Percentiles rank a stretch among this genome's conserved stretches.
These are phyloP conservation scores for Metellina segmentata DNA, from an alignment of 2,888 invertebrate genomes.

Conservation along the genomic window DNA sequence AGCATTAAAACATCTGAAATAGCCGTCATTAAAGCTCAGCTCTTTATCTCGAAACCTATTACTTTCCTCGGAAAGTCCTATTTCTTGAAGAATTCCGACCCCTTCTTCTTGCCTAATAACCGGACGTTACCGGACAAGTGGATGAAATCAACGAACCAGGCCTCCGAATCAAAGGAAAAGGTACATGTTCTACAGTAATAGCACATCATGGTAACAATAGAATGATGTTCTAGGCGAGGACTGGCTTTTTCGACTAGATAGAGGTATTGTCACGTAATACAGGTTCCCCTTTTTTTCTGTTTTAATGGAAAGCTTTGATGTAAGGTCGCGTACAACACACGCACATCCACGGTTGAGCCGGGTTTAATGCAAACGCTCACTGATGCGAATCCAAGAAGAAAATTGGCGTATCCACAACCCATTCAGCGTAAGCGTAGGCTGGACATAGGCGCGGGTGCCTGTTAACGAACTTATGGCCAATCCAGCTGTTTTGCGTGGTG, in stretches of 20 bases:
- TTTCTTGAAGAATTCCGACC: neutral
- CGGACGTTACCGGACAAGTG: slow-evolving; percentile 61
- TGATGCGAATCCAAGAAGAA: slow-evolving; percentile 55
- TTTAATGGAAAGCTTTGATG: slow-evolving; percentile 25
- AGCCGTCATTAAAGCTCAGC: slow-evolving; percentile 53
- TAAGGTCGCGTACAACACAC: slow-evolving; percentile 53
- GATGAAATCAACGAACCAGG: slow-evolving; percentile 67
- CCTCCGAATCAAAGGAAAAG: slow-evolving; percentile 64
- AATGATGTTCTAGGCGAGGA: slow-evolving; percentile 25
- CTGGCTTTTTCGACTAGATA: slow-evolving; percentile 33
- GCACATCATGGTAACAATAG: slow-evolving; percentile 22
- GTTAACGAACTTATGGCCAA: slow-evolving; percentile 5
- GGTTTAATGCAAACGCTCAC: slow-evolving; percentile 46
- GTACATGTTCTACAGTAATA: slow-evolving; percentile 44
- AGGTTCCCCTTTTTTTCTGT: slow-evolving; percentile 8
- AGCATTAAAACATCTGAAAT: slow-evolving; percentile 24
- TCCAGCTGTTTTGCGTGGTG: neutral
- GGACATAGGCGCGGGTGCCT: neutral
- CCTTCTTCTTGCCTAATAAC: slow-evolving; percentile 54
- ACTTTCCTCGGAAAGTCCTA: slow-evolving; percentile 10
- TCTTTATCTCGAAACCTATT: slow-evolving; percentile 52
- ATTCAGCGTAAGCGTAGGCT: slow-evolving; percentile 32
- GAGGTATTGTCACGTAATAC: slow-evolving; percentile 67
- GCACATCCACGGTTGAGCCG: slow-evolving; percentile 14
- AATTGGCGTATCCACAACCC: slow-evolving; percentile 44